These are phyloP conservation scores for Dolichotis patagonum DNA, from an alignment of 2,113 vertebrate genomes.

Conservation along the genomic window DNA sequence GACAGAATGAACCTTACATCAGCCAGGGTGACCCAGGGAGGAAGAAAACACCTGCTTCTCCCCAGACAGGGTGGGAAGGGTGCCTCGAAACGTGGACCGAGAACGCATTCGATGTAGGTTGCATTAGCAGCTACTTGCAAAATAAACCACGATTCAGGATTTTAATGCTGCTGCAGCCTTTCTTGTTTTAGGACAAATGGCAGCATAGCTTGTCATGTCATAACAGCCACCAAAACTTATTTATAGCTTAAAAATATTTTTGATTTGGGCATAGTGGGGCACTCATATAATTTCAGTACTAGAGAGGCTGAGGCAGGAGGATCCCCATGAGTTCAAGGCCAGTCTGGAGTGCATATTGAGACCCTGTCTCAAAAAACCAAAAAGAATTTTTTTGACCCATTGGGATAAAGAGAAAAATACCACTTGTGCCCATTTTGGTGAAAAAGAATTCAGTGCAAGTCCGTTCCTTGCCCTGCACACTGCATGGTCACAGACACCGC, in stretches of 20 bases:
- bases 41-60: not conserved
- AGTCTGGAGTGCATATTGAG: not conserved
- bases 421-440: not conserved
- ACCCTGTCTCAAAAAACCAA: not conserved
- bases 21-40: conserved; percentile 30
- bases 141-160: not conserved
- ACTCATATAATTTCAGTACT: not conserved
- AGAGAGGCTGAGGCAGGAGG: not conserved
- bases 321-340: not conserved
- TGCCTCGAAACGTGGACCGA: not conserved
- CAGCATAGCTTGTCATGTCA: fast-evolving
- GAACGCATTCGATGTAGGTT: not conserved
- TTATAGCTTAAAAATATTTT: not conserved
- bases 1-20: conserved; percentile 32
- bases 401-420: not conserved
- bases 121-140: not conserved
- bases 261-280: not conserved
- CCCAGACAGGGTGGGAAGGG: not conserved
- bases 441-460: not conserved
- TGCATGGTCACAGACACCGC: not conserved
- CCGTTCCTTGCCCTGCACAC: not conserved
- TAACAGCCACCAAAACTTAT: too few relatives aligned
- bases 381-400: not conserved
- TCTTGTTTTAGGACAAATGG: not conserved
- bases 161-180: not conserved